Evolutionary conservation across 2,113 vertebrate species (phyloP).

Genomic region (Heterotilapia buettikoferi): DNA sequence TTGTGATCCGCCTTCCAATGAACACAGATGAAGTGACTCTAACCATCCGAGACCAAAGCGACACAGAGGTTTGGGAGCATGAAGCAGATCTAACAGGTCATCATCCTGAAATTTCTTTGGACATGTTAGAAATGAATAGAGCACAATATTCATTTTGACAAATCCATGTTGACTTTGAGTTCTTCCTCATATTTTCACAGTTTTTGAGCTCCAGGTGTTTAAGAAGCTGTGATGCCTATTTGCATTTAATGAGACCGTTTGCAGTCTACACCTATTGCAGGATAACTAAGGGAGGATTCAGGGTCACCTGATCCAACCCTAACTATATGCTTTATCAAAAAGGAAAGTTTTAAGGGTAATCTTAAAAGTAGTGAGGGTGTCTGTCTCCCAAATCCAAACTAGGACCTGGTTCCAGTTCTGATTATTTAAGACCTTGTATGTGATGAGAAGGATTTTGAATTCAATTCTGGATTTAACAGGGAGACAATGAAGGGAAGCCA

Average conservation of each 20-base stretch:
- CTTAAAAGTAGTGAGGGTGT: neutral
- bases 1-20: neutral
- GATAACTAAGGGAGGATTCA: neutral
- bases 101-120: neutral
- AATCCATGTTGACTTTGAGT: neutral
- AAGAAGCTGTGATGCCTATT: neutral
- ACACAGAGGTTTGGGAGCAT: neutral
- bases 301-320: no score
- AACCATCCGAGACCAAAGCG: neutral
- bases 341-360: neutral
- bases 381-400: neutral
- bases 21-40: neutral
- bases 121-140: neutral
- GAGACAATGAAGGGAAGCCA: rapidly evolving
- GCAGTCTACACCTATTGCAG: neutral
- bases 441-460: neutral
- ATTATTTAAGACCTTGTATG: neutral
- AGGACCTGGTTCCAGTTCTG: neutral
- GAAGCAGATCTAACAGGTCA: neutral
- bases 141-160: neutral
- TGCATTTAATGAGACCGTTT: neutral
- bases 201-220: neutral
- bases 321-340: no score
- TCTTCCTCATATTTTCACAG: neutral
- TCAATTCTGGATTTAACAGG: neutral